Base-by-base conservation (phyloP, 2,888 invertebrate species). In the Caenorhabditis becei region DNA sequence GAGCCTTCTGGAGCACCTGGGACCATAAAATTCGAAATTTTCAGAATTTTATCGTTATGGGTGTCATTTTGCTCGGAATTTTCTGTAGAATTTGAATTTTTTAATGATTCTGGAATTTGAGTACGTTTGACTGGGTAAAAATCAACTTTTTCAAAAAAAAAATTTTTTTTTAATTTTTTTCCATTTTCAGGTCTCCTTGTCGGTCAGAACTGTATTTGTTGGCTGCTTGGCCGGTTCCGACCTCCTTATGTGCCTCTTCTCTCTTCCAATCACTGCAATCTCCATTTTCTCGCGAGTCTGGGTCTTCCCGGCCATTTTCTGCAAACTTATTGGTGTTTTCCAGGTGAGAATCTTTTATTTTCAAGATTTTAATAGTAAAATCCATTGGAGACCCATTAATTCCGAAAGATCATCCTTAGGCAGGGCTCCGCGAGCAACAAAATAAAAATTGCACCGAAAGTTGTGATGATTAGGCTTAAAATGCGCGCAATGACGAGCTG, bases 111-210 rank as follows among this genome's bases (percentile, higher is more conserved):
- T n/a, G n/a, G n/a, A n/a, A n/a, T n/a, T n/a, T n/a, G n/a, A n/a
- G n/a, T n/a, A n/a, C n/a, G n/a, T n/a, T n/a, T n/a, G n/a, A n/a
- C n/a, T n/a, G n/a, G n/a, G n/a, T n/a, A n/a, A n/a, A n/a, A n/a
- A n/a, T n/a, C n/a, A n/a, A n/a, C n/a, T n/a, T n/a, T n/a, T n/a
- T n/a, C n/a, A n/a, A n/a, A n/a, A n/a, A n/a, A n/a, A n/a, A n/a
- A n/a, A n/a, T n/a, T n/a, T n/a, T n/a, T n/a, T n/a, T n/a, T n/a
- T n/a, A n/a, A n/a, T n/a, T n/a, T n/a, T n/a, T n/a, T n/a, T n/a
- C n/a, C n/a, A n/a, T n/a, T n/a, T n/a, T n/a, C 66, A 91, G 89
- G 86, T 90, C n/a, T 87, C 89, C 20, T 62, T 91, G 14, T 89
- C 90, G 8, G 88, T 88, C 7, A 69, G 88, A 49, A 84, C 85